Base-by-base conservation (phyloP, 2,888 invertebrate genomes). In the Xanthorhoe spadicearia region DNA sequence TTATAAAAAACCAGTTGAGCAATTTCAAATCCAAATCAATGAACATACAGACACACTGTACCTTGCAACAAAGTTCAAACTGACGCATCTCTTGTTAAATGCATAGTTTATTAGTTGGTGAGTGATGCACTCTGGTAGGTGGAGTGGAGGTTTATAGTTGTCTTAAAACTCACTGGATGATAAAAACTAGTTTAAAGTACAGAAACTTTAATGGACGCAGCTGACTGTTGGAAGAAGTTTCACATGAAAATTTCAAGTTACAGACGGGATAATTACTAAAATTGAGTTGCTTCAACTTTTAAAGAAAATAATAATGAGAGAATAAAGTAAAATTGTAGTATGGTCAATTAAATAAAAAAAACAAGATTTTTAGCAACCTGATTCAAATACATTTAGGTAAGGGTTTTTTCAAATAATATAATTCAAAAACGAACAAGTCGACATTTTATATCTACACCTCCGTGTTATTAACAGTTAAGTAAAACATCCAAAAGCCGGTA, bases 401-500 rank as follows among this genome's bases (percentile, higher is more conserved):
- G 62, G 69, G 77, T 80, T 78, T 79, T 75, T 79, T 81, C 76
- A 80, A 82, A 83, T 82, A 82, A 83, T 82, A 83, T 77, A 79
- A 23, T 84, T 83, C 80, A 46, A 82, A 81, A 78, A 78, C 79
- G 82, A 85, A 80, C 82, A 82, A 82, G 82, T 77, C 77, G 76
- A 77, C 79, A 77, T 87, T 87, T 87, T 86, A 86, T 85, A 86
- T 85, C 83, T 86, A 84, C 85, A 87, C 84, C 84, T 86, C 74
- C 77, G 78, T 79, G 80, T 85, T 88, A 86, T 85, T 85, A 87
- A 85, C 84, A 83, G 83, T 86, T 89, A 86, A 89, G 87, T 87
- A 88, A 88, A 89, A 89, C 87, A 86, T 88, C 83, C 76, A 84
- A 86, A 90, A 83, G 87, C 84, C 85, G 85, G 85, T 84, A 81